A percentile compares a stretch with the other conserved stretches of the same genome.
These are phyloP conservation scores for Parauchenoglanis ngamensis DNA, from an alignment of 2,797 vertebrate species.

Conservation along the genomic window DNA sequence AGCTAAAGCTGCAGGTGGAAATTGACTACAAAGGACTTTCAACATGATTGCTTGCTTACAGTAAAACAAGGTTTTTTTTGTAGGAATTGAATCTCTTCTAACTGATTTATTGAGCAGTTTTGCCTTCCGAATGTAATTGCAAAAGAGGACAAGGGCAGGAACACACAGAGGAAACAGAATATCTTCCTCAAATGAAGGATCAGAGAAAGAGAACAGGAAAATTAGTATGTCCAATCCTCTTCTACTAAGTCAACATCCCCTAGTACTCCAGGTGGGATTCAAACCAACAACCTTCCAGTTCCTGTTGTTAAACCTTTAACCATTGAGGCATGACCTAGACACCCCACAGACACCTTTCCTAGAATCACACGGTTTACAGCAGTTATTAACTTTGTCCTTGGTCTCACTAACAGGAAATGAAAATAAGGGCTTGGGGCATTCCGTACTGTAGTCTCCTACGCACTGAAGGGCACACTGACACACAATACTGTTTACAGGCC, in stretches of 20 bases:
- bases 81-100: neutral
- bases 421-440: conserved; percentile 47
- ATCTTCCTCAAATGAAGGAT: conserved; percentile 19
- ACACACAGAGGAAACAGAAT: conserved; percentile 20
- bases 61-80: neutral
- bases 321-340: neutral
- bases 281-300: conserved; percentile 16
- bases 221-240: neutral
- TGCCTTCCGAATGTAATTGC: neutral
- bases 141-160: neutral
- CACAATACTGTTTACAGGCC: conserved; percentile 51
- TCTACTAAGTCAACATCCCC: conserved; percentile 23
- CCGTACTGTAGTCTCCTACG: conserved; percentile 31
- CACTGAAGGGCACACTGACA: conserved; percentile 19
- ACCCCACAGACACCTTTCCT: conserved; percentile 2
- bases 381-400: conserved; percentile 1
- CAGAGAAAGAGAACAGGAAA: conserved; percentile 19
- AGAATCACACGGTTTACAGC: neutral
- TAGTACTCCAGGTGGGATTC: conserved; percentile 1
- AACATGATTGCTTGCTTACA: neutral
- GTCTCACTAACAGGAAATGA: conserved; percentile 35
- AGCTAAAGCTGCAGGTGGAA: neutral
- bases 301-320: conserved; percentile 19
- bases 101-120: neutral
- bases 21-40: neutral